These are phyloP conservation scores for Stegostoma tigrinum DNA, from an alignment of 2,113 vertebrate genomes.

Conservation along the genomic window DNA sequence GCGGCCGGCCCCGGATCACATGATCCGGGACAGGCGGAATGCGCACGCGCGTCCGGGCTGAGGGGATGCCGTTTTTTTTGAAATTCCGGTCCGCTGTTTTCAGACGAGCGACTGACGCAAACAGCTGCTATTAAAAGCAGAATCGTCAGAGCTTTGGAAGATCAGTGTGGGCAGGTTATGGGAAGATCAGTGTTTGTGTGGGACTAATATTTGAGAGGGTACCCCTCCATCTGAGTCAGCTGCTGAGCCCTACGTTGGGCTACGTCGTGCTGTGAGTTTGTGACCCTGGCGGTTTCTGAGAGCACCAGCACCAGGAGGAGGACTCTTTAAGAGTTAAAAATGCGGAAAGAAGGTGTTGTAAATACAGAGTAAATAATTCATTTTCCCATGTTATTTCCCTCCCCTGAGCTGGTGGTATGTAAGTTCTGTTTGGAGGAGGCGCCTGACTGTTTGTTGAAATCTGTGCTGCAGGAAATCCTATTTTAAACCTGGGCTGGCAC, in stretches of 20 bases:
- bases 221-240: neutral
- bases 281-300: neutral
- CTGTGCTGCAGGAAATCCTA: neutral
- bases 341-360: neutral
- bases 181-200: no score
- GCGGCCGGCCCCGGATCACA: neutral
- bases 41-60: neutral
- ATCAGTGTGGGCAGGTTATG: neutral
- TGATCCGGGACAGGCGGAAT: neutral
- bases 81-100: neutral
- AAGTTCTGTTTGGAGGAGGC: neutral
- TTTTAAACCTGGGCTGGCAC: neutral
- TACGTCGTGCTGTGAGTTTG: neutral
- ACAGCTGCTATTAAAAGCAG: neutral
- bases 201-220: neutral
- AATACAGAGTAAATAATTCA: neutral
- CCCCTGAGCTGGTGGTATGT: neutral
- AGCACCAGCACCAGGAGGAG: neutral
- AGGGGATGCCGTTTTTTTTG: neutral
- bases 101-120: neutral
- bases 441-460: neutral
- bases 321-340: neutral
- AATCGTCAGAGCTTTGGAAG: neutral
- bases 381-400: neutral
- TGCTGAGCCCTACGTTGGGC: neutral